Evolutionary conservation across 2,888 invertebrate genomes (phyloP).

Genomic region (Macrostomum cliftonense): DNA sequence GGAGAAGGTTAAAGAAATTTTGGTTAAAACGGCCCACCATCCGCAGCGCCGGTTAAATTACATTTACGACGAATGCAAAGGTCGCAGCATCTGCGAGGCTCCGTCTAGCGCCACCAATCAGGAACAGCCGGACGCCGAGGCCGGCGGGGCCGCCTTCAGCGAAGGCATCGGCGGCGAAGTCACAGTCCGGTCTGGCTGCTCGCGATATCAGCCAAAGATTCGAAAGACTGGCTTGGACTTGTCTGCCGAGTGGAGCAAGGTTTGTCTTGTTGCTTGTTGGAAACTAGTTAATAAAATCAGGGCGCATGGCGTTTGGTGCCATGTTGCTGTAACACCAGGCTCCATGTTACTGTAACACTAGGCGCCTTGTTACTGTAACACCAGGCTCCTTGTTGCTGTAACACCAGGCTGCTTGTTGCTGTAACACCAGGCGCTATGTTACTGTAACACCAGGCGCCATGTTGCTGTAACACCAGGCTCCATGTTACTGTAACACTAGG

Average conservation of each 20-base stretch:
- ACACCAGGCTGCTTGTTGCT: too few species aligned
- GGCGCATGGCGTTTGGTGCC: too few species aligned
- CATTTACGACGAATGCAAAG: conserved; percentile 92
- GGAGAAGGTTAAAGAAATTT: conserved; percentile 77
- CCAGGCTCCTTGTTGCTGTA: too few species aligned
- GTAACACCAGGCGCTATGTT: too few species aligned
- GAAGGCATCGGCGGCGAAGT: conserved; percentile 17
- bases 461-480: too few species aligned
- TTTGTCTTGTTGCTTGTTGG: neutral
- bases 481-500: too few species aligned
- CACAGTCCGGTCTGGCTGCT: conserved; percentile 55
- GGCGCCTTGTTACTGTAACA: too few species aligned
- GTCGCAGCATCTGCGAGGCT: conserved; percentile 65
- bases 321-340: too few species aligned
- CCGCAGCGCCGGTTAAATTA: conserved; percentile 78
- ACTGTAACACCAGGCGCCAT: too few species aligned
- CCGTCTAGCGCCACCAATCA: conserved; percentile 96
- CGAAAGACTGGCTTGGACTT: conserved; percentile 72
- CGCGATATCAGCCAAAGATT: conserved; percentile 85
- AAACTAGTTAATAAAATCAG: too few species aligned
- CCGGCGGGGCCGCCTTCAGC: conserved; percentile 39
- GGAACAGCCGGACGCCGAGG: conserved; percentile 43
- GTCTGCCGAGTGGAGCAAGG: conserved; percentile 71
- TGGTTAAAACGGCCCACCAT: conserved; percentile 85
- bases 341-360: too few species aligned